phyloP scores from a whole-genome alignment of 2,797 vertebrate species.

The Rhinogobio ventralis region DNA sequence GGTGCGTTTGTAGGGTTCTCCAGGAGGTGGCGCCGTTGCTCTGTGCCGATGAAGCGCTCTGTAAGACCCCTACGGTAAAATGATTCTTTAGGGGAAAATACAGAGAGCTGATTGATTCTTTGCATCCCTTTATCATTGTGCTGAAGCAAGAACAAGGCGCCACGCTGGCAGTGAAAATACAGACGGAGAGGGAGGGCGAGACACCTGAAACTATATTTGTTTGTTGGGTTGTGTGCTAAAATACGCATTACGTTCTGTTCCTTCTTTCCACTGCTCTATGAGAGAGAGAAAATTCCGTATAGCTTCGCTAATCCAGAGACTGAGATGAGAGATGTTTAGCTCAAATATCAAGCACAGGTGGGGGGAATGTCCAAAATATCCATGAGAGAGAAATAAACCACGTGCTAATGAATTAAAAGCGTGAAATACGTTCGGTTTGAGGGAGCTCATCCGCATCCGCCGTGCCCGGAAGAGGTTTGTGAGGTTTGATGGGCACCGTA shows the following conservation, averaged over 20 bases:
- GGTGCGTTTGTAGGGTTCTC: conserved; percentile 6
- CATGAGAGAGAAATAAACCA: neutral
- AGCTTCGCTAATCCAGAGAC: conserved; percentile 23
- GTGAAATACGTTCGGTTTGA: neutral
- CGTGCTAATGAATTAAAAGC: conserved; percentile 31
- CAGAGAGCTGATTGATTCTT: conserved; percentile 65
- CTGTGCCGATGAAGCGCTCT: conserved; percentile 53
- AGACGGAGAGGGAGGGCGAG: conserved; percentile 18
- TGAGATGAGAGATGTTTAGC: conserved; percentile 47
- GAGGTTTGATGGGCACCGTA: conserved; percentile 36
- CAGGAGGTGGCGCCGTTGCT: conserved; percentile 63
- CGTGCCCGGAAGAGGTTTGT: conserved; percentile 49
- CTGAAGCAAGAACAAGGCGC: conserved; percentile 62
- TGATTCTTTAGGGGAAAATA: conserved; percentile 56
- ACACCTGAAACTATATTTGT: neutral
- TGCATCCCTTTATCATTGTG: conserved; percentile 63
- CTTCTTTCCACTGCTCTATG: conserved; percentile 42
- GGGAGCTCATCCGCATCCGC: conserved; percentile 31
- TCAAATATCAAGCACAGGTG: conserved; percentile 61
- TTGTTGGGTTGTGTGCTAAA: conserved; percentile 41
- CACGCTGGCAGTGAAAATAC: conserved; percentile 61
- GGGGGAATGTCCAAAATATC: conserved; percentile 9
- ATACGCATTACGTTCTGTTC: conserved; percentile 53
- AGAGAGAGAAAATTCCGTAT: conserved; percentile 42
- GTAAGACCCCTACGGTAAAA: conserved; percentile 52